phyloP scores from a whole-genome alignment of 2,113 vertebrate species.

The Trematomus loennbergii region DNA sequence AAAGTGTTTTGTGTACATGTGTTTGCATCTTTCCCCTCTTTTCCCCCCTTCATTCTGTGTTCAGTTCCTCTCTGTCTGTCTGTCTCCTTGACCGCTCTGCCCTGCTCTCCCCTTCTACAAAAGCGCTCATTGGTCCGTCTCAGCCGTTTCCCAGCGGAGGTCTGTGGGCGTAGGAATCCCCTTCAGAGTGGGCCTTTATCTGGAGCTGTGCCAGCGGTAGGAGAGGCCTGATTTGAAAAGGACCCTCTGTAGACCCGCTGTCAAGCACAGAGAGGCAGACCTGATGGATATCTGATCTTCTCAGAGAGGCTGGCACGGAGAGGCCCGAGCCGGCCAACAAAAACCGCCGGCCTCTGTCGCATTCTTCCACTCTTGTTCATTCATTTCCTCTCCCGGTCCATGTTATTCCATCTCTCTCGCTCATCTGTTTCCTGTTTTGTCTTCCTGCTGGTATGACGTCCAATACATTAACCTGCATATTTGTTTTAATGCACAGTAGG shows the following conservation, averaged over 20 bases:
- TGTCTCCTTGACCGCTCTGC: conserved; percentile 53
- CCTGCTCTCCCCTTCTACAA: conserved; percentile 46
- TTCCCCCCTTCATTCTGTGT: conserved; percentile 10
- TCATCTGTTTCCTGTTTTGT: conserved; percentile 59
- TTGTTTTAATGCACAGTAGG: not conserved
- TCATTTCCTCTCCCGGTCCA: conserved; percentile 45
- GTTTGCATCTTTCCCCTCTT: conserved; percentile 9
- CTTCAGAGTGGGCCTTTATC: conserved; percentile 59
- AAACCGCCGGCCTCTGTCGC: conserved; percentile 32
- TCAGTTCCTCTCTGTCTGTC: conserved; percentile 54
- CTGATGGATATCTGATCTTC: conserved; percentile 75
- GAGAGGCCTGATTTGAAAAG: conserved; percentile 58
- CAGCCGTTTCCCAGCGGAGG: conserved; percentile 62
- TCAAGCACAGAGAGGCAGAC: conserved; percentile 61
- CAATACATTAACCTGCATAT: conserved; percentile 14
- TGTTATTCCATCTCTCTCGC: conserved; percentile 37
- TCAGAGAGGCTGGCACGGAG: conserved; percentile 47
- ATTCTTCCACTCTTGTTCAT: conserved; percentile 44
- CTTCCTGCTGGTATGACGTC: not conserved
- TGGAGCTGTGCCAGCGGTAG: conserved; percentile 61
- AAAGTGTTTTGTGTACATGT: conserved; percentile 31
- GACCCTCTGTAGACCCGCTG: conserved; percentile 69
- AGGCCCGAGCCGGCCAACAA: conserved; percentile 45
- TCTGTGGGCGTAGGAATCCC: conserved; percentile 59
- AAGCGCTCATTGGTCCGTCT: conserved; percentile 53